Conservation (phyloP, 2,888 invertebrate species). For the Ophion ellenae region DNA sequence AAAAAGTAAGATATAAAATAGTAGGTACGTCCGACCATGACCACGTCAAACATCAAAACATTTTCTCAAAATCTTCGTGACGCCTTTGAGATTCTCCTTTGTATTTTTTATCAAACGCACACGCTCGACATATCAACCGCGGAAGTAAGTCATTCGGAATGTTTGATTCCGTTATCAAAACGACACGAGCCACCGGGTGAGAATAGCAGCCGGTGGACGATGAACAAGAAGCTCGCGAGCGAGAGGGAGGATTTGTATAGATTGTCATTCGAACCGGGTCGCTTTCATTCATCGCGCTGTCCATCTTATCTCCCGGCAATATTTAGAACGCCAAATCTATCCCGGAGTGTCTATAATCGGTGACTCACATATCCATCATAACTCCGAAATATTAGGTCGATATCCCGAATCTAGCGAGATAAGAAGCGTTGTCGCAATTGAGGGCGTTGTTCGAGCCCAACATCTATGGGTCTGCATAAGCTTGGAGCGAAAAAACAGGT, state of each 20-base stretch:
- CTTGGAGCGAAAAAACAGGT: neutral
- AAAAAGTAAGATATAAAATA: neutral
- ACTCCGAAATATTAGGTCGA: neutral
- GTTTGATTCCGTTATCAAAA: constrained; percentile 37
- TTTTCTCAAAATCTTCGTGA: neutral
- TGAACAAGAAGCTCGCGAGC: constrained; percentile 45
- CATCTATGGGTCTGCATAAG: too few relatives aligned
- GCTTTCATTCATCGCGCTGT: constrained; percentile 51
- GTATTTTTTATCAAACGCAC: neutral
- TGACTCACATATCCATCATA: neutral
- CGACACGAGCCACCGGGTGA: constrained; percentile 1
- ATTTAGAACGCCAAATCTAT: constrained; percentile 34
- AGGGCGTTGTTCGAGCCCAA: neutral
- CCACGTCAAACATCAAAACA: too few relatives aligned
- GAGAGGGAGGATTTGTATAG: neutral
- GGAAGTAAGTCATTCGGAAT: constrained; percentile 12
- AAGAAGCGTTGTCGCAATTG: neutral
- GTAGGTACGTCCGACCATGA: neutral
- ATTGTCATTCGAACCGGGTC: constrained; percentile 26
- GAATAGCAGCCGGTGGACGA: constrained; percentile 22
- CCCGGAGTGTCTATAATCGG: neutral
- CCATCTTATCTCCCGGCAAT: constrained; percentile 51
- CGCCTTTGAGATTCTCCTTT: neutral
- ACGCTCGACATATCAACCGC: constrained; percentile 16
- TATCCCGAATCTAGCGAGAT: neutral